phyloP scores from a whole-genome alignment of 2,113 vertebrate species.

The Silurus glanis region DNA sequence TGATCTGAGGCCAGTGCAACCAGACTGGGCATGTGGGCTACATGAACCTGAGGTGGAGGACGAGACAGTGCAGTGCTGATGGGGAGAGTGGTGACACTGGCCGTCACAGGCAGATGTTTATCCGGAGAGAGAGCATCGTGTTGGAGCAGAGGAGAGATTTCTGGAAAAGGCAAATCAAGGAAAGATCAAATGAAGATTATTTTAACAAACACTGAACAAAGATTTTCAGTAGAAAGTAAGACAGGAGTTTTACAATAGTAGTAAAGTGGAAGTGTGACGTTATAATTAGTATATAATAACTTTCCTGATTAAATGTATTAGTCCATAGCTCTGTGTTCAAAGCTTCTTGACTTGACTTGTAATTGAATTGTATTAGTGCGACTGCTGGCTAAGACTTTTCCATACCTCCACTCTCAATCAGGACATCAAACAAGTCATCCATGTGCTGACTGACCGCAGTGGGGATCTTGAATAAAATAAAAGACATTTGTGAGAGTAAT shows the following conservation, averaged over 20 bases:
- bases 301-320: not conserved
- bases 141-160: slow-evolving; percentile 80
- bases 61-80: slow-evolving; percentile 87
- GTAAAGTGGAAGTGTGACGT: not conserved
- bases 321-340: no score
- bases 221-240: not conserved
- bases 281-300: not conserved
- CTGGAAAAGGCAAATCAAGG: slow-evolving; percentile 60
- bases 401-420: slow-evolving; percentile 95
- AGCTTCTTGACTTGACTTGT: no score
- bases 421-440: slow-evolving; percentile 97
- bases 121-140: slow-evolving; percentile 68
- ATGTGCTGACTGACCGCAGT: slow-evolving; percentile 94
- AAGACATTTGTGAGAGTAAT: not conserved
- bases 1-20: slow-evolving; percentile 82
- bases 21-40: slow-evolving; percentile 79
- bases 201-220: not conserved
- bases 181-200: not conserved
- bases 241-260: not conserved
- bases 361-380: not conserved
- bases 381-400: not conserved
- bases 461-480: slow-evolving; percentile 73
- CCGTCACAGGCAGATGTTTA: slow-evolving; percentile 87
- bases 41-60: slow-evolving; percentile 77
- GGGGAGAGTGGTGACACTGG: slow-evolving; percentile 89